Base-by-base conservation (phyloP, 2,113 vertebrate species). In the Archilochus colubris region DNA sequence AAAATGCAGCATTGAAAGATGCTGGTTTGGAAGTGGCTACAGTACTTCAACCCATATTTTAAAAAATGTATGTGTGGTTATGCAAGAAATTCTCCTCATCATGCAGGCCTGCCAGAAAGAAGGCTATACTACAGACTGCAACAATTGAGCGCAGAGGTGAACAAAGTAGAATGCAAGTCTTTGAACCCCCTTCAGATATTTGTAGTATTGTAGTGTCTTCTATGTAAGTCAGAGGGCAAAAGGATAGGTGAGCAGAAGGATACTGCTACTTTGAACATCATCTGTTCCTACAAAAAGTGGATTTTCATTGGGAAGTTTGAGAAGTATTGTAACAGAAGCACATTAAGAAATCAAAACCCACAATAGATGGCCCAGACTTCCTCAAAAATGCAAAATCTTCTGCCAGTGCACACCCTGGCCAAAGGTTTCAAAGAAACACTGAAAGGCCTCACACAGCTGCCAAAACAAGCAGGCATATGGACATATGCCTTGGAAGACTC, bases 51-150 rank as follows among this genome's bases (percentile, higher is more conserved):
- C 87, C 24, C 50, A 31, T 89, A 85, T 89, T 94, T 93, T 87
- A 62, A 51, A 94, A 96, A 89, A 79, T 23, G 10, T 75, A 43
- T 25, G n/a, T 87, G 70, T 66, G 46, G n/a, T 91, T 95, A 88
- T 70, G 63, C 70, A 88, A 85, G 75, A 91, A 79, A 69, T 76
- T 87, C 58, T 82, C 58, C 50, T 91, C 14, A 40, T 31, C 30
- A 69, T 89, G 23, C 36, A 57, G n/a, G 40, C 30, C 54, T 94
- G 83, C 81, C 89, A 87, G 81, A 50, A 83, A 72, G 38, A 64
- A 36, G 33, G 36, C 46, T 94, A 8, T 58, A 16, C 28, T 89
- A 44, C 58, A 58, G 48, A 38, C 8, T 68, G 28, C 48, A 63
- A 73, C 50, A 66, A 30, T 4, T 17, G 27, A 75, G 15, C 50